Evolutionary conservation across 2,113 vertebrate genomes (phyloP).

Genomic region (Protobothrops flavoviridis): DNA sequence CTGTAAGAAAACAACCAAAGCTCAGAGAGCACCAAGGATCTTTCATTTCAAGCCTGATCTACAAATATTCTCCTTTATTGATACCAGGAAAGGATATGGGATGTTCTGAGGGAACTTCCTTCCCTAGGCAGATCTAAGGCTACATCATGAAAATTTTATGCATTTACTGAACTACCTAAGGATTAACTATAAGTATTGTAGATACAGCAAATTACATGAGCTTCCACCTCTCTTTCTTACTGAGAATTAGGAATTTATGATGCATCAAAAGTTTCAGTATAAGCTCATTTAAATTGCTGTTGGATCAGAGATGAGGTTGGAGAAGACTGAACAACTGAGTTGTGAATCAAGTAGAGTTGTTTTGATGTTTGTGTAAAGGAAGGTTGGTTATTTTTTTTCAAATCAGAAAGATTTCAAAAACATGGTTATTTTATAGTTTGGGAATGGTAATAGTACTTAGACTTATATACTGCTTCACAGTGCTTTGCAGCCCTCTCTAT

Average conservation of each 20-base stretch:
- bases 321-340: background rate
- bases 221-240: background rate
- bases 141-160: background rate
- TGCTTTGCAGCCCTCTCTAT: too few relatives aligned
- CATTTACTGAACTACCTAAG: background rate
- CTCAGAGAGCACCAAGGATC: background rate
- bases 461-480: too few relatives aligned
- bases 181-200: background rate
- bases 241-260: background rate
- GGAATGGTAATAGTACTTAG: background rate
- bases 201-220: background rate
- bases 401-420: background rate
- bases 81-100: background rate
- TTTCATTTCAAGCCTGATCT: background rate
- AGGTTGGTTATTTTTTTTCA: background rate
- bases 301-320: background rate
- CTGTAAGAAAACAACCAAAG: background rate
- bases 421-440: background rate
- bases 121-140: background rate
- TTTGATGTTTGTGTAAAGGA: too few relatives aligned
- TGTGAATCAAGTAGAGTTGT: background rate
- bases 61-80: background rate
- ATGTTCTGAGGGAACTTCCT: background rate
- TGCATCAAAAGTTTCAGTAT: background rate
- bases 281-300: background rate